Base-by-base conservation (phyloP, 2,113 vertebrate genomes). In the Ifrita kowaldi region DNA sequence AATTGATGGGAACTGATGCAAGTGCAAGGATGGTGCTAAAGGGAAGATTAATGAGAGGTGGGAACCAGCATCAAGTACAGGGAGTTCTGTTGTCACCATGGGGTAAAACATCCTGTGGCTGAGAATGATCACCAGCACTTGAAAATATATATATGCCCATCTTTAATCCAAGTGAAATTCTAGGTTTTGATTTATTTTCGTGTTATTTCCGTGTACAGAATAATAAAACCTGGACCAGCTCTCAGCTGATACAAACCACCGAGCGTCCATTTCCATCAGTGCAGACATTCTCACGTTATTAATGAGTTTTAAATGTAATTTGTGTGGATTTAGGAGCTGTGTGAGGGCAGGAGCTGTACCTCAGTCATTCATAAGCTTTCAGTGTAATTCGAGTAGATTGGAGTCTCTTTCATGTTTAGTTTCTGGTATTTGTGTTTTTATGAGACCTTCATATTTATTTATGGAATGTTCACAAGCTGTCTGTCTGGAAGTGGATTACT, bases 401-500 rank as follows among this genome's bases (percentile, higher is more conserved):
- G 84, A 95, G 62, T 55, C 30, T 84, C 84, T 96, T 94, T 91
- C 92, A 93, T 87, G 83, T 92, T 95, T 79, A 65, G 78, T 67
- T 95, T 62, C 74, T 87, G 68, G 33, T 80, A 87, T 91, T 96
- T 84, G 89, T 87, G 90, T 92, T 93, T 95, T 93, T 84, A 94
- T 23, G 57, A 93, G 80, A 5, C 23, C 67, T 64, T 95, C 89
- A 28, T 96, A 65, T 93, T 95, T 94, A 89, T 93, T 90, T 92
- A 87, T 94, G 83, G 53, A 50, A 70, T 87, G 71, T 79, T 96
- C 95, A 80, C 79, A 69, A 62, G 52, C 79, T 92, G 89, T 94
- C 94, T 90, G 3, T 94, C 69, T 89, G 80, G 62, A 78, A 86
- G 56, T 79, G 70, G 93, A 96, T 95, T 95, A 64, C 55, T 84